These are phyloP conservation scores for Girardinichthys multiradiatus DNA, from an alignment of 2,113 vertebrate species.

Conservation along the genomic window DNA sequence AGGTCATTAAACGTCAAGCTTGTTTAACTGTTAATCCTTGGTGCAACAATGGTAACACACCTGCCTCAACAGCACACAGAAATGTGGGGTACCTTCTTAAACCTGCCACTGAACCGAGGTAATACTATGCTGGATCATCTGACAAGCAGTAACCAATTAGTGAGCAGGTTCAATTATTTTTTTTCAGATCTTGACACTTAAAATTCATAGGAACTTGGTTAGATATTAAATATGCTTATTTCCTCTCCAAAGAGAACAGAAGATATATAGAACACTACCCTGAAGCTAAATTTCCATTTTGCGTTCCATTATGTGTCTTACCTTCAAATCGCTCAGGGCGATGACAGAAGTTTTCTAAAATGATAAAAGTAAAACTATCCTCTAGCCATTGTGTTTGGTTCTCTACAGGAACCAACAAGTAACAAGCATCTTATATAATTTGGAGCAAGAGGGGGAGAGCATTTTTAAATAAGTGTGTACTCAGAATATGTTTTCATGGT, in stretches of 20 bases:
- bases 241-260: slow-evolving; percentile 36
- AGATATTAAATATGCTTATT: slow-evolving; percentile 46
- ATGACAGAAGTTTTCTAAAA: slow-evolving; percentile 39
- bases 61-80: not conserved
- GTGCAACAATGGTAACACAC: not conserved
- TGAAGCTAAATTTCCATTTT: slow-evolving; percentile 49
- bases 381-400: slow-evolving; percentile 38
- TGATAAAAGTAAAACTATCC: slow-evolving; percentile 49
- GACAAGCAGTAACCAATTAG: not conserved
- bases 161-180: slow-evolving; percentile 18
- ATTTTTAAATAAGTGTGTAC: slow-evolving; percentile 42
- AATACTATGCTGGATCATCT: not conserved
- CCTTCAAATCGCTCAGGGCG: slow-evolving; percentile 47
- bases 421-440: slow-evolving; percentile 55
- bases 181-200: slow-evolving; percentile 7
- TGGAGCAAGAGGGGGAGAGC: slow-evolving; percentile 10
- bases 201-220: slow-evolving; percentile 12
- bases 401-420: slow-evolving; percentile 59
- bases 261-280: slow-evolving; percentile 47
- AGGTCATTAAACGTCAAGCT: no score
- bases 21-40: not conserved
- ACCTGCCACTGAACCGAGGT: not conserved
- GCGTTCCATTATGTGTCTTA: slow-evolving; percentile 44
- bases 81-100: not conserved
- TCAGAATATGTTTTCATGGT: slow-evolving; percentile 35